Evolutionary conservation across 1,140 invertebrate species (phyloP), one percentile per base, ranked within the genome.

Genomic region (Teleogryllus occipitalis): DNA sequence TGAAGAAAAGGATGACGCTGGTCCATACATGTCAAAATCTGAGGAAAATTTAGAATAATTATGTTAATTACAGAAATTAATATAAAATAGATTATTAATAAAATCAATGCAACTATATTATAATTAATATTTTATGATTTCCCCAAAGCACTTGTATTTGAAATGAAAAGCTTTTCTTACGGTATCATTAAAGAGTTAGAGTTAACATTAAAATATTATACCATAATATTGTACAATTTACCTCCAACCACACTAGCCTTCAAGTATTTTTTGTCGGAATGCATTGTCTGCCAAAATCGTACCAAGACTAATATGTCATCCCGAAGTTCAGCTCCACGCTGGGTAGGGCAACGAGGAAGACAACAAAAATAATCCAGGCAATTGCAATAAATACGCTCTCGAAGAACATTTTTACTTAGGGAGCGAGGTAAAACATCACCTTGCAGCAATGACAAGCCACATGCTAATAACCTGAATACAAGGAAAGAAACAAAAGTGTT

Each of bases 191-290:
- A n/a, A n/a, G n/a, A n/a, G n/a, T n/a, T 39, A 39, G 27, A 39
- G 27, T 39, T 39, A 39, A 2, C 27, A 39, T 39, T 39, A 39
- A 39, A 81, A 79, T 75, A 80, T 54, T 54, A 49, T 15, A 27
- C 47, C 79, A 73, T 74, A 22, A 76, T 74, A 75, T 79, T 39
- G 47, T 75, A 27, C 78, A 79, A 78, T 81, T 84, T 83, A 89
- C 89, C 89, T 74, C 89, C 89, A 47, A 92, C 91, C 83, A 91
- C 90, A 81, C 90, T 93, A 27, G 91, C 92, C 86, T 94, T 94
- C 79, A 99, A 88, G 86, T 99, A 98, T 86, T 99, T 99, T 87
- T 97, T 98, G 84, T 99, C 98, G 8, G 95, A 94, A 86, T 98
- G 95, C 90, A 99, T 93, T 14, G 93, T 91, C 84, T 98, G 94